Conservation (phyloP, 2,888 invertebrate species). For the Sericinus montela region DNA sequence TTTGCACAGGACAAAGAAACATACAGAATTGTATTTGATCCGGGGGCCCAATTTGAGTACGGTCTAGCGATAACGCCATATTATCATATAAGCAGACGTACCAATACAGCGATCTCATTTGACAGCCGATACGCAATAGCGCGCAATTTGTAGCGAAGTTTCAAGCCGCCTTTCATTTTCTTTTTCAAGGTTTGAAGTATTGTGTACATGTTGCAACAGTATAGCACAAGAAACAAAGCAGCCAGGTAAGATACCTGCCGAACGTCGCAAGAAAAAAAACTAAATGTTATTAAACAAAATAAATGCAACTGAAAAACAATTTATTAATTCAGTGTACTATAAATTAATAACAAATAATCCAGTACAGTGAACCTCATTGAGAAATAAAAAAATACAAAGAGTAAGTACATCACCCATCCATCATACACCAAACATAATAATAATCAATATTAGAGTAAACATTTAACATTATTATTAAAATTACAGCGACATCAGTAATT, state of each 20-base stretch:
- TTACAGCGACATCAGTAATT: no score
- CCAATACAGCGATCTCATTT: constrained; percentile 65
- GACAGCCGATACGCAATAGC: constrained; percentile 72
- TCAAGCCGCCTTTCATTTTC: constrained; percentile 82
- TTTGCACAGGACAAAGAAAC: no score
- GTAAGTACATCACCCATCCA: constrained; percentile 7
- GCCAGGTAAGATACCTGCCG: constrained; percentile 89
- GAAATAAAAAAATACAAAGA: constrained; percentile 22
- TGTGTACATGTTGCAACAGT: constrained; percentile 93
- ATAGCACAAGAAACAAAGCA: constrained; percentile 90
- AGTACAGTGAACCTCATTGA: constrained; percentile 17
- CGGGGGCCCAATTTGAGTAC: no score
- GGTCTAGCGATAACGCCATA: neutral
- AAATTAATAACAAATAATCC: constrained; percentile 37
- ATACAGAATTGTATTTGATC: no score
- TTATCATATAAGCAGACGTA: constrained; percentile 31
- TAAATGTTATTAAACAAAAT: constrained; percentile 35
- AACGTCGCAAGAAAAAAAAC: constrained; percentile 46
- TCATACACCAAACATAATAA: neutral
- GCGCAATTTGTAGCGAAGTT: constrained; percentile 80
- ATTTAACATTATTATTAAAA: neutral
- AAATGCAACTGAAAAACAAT: constrained; percentile 55
- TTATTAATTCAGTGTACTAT: constrained; percentile 43
- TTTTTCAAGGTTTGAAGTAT: constrained; percentile 92
- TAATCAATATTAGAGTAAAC: neutral